Conservation (phyloP, 2,888 invertebrate genomes). For the Drosophila hawaiiensis region DNA sequence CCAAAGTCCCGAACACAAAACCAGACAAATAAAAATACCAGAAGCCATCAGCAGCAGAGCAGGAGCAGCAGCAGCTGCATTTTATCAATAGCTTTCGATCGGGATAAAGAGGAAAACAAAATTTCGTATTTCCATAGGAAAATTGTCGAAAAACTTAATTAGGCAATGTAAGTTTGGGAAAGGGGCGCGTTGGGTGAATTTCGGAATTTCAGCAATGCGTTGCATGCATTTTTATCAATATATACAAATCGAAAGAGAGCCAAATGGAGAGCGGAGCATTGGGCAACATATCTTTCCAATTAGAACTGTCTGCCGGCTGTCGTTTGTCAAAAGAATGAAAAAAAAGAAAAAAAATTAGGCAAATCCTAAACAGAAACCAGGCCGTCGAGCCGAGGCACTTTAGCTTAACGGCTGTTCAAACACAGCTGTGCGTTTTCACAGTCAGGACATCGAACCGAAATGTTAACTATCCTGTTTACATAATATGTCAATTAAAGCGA, state of each 20-base stretch:
- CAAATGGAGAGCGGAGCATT: conserved; percentile 31
- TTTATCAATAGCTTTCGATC: conserved; percentile 59
- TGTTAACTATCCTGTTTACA: conserved; percentile 81
- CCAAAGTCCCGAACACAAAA: conserved; percentile 1
- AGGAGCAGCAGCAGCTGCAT: conserved; percentile 47
- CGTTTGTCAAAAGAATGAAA: conserved; percentile 8
- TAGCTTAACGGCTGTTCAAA: conserved; percentile 66
- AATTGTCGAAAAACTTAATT: conserved; percentile 50
- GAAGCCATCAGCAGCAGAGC: conserved; percentile 1
- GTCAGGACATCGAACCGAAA: conserved; percentile 43
- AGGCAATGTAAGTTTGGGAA: conserved; percentile 5
- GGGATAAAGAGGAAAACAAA: conserved; percentile 7
- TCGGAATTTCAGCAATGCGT: conserved; percentile 4
- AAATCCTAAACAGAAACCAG: conserved; percentile 12
- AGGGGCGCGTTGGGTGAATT: not conserved
- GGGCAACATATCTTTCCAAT: conserved; percentile 72
- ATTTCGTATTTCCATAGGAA: conserved; percentile 33
- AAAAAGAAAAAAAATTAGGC: not conserved
- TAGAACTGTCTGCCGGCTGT: conserved; percentile 55
- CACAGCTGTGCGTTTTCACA: conserved; percentile 66
- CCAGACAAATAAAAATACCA: conserved; percentile 3
- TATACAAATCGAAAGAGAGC: not conserved
- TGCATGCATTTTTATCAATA: conserved; percentile 33
- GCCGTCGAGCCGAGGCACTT: conserved; percentile 45
- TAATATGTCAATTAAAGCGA: conserved; percentile 80